A percentile compares a stretch with the other conserved stretches of the same genome.
Conservation (phyloP, 2,888 invertebrate genomes). For the Aporophyla nigra region DNA sequence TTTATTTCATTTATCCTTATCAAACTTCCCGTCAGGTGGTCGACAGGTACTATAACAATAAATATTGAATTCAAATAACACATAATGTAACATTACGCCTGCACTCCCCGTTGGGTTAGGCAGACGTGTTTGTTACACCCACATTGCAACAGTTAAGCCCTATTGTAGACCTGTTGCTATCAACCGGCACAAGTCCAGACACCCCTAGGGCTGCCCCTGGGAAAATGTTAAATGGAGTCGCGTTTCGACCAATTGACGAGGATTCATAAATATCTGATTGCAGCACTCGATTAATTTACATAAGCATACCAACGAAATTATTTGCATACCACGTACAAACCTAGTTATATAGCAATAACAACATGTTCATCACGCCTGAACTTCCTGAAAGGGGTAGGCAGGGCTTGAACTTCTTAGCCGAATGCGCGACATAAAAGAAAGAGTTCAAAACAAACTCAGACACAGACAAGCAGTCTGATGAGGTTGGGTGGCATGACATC, state of each 20-base stretch:
- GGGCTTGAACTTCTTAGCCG: neutral
- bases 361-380: neutral
- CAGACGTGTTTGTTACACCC: neutral
- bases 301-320: neutral
- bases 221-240: neutral
- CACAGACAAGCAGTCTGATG: too few species aligned
- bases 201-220: too few species aligned
- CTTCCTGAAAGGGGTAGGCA: neutral
- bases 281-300: neutral
- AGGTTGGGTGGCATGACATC: too few species aligned
- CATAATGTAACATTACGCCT: too few species aligned
- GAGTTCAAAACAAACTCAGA: neutral
- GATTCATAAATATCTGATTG: neutral
- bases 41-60: neutral
- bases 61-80: neutral
- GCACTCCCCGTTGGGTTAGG: too few species aligned
- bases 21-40: neutral
- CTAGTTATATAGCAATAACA: neutral
- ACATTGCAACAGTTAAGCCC: neutral
- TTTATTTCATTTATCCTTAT: constrained; percentile 1
- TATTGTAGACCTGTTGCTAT: too few species aligned
- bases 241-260: neutral
- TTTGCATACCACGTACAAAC: neutral
- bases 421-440: neutral
- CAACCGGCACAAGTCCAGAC: too few species aligned